phyloP scores from a whole-genome alignment of 2,113 vertebrate species.

The Nycticorax nycticorax region DNA sequence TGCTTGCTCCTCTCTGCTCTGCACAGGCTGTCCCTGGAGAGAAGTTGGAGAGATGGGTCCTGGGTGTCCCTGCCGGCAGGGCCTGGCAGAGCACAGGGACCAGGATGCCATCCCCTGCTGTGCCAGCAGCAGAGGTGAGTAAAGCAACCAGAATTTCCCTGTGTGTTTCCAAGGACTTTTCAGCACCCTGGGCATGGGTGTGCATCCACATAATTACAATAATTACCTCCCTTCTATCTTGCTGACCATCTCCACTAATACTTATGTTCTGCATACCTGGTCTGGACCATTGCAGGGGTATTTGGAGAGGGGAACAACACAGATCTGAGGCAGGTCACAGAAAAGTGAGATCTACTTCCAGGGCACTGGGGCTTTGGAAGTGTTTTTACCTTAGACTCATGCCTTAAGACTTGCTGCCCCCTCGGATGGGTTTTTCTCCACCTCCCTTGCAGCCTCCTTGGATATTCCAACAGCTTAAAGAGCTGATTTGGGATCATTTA shows the following conservation, averaged over 20 bases:
- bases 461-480: neutral
- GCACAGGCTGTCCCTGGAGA: neutral
- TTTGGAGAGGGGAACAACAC: neutral
- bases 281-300: neutral
- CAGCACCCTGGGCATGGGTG: rapidly evolving
- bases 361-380: neutral
- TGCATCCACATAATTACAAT: neutral
- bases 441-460: neutral
- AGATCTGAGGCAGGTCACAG: neutral
- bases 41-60: neutral
- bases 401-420: neutral
- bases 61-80: neutral
- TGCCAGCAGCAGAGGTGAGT: neutral
- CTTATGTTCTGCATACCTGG: neutral
- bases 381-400: neutral
- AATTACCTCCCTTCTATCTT: neutral
- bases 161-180: neutral
- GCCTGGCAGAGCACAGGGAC: neutral
- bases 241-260: neutral
- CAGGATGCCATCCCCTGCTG: neutral
- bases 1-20: neutral
- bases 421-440: neutral
- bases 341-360: neutral
- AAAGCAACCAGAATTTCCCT: neutral
- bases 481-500: neutral